Evolutionary conservation across 1,140 invertebrate genomes (phyloP).

Genomic region (Orchesella cincta): DNA sequence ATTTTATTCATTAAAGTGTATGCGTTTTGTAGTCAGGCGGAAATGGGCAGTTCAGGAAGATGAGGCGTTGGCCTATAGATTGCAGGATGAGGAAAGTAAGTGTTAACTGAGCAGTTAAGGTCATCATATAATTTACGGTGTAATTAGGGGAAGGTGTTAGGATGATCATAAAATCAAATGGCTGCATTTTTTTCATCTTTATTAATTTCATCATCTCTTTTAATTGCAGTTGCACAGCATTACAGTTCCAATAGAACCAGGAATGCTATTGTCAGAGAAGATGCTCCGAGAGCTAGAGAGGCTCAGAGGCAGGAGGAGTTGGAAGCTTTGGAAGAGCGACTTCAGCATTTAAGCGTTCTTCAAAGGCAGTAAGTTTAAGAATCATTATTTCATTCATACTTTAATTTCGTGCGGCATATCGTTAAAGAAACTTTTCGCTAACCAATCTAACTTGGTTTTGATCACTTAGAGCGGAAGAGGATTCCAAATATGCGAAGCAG

Average conservation of each 20-base stretch:
- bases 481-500: constrained; percentile 36
- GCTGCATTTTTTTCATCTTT: neutral
- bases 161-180: neutral
- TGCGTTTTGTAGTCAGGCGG: constrained; percentile 70
- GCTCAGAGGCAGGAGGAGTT: constrained; percentile 78
- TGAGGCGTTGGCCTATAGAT: constrained; percentile 79
- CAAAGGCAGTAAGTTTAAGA: constrained; percentile 63
- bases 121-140: neutral
- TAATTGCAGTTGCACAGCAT: constrained; percentile 71
- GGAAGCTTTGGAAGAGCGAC: constrained; percentile 63
- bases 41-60: constrained; percentile 92
- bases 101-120: constrained; percentile 50
- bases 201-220: constrained; percentile 39
- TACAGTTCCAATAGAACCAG: constrained; percentile 81
- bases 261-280: constrained; percentile 83
- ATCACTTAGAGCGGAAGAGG: constrained; percentile 46
- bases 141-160: too few species aligned
- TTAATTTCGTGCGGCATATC: neutral
- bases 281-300: constrained; percentile 78
- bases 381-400: neutral
- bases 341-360: constrained; percentile 65
- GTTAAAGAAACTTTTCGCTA: neutral
- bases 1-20: neutral
- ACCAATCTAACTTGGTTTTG: neutral
- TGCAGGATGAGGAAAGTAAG: constrained; percentile 89